Conservation (phyloP, 2,888 invertebrate species). For the Dromius quadrimaculatus region DNA sequence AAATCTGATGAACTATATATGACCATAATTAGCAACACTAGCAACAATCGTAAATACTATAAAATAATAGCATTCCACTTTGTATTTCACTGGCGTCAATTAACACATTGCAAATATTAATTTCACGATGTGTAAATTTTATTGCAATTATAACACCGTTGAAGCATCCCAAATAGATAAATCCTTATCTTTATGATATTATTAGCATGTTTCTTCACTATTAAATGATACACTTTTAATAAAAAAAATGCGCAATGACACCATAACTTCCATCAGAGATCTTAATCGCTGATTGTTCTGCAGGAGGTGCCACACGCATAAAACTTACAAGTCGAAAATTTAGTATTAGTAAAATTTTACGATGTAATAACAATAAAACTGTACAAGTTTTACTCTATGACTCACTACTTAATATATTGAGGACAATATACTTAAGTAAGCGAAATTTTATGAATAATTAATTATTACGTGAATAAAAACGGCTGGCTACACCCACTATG, state of each 20-base stretch:
- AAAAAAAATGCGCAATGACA: slow-evolving; percentile 13
- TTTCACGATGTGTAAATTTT: too few relatives aligned
- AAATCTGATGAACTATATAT: too few relatives aligned
- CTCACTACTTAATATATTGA: slow-evolving; percentile 28
- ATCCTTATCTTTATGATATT: slow-evolving; percentile 16
- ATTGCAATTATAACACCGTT: too few relatives aligned
- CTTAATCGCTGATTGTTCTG: slow-evolving; percentile 6
- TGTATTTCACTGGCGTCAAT: too few relatives aligned
- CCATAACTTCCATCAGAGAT: slow-evolving; percentile 3
- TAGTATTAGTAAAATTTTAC: slow-evolving; percentile 28
- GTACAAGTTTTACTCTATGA: slow-evolving; percentile 13
- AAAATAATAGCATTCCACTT: too few relatives aligned
- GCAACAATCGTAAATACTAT: too few relatives aligned
- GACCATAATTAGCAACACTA: too few relatives aligned
- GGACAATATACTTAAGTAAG: slow-evolving; percentile 26
- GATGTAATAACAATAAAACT: slow-evolving; percentile 26
- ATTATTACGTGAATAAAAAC: slow-evolving; percentile 22
- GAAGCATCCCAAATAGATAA: slow-evolving; percentile 14
- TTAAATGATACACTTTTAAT: slow-evolving; percentile 6
- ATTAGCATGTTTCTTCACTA: not conserved
- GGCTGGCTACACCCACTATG: slow-evolving; percentile 16
- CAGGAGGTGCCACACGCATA: slow-evolving; percentile 12
- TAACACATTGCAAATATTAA: too few relatives aligned
- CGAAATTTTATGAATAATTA: slow-evolving; percentile 24
- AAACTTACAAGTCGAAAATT: slow-evolving; percentile 8